Percentiles rank a stretch among this genome's conserved stretches.
Evolutionary conservation across 2,888 invertebrate species (phyloP).

Genomic region (Cactoblastis cactorum): DNA sequence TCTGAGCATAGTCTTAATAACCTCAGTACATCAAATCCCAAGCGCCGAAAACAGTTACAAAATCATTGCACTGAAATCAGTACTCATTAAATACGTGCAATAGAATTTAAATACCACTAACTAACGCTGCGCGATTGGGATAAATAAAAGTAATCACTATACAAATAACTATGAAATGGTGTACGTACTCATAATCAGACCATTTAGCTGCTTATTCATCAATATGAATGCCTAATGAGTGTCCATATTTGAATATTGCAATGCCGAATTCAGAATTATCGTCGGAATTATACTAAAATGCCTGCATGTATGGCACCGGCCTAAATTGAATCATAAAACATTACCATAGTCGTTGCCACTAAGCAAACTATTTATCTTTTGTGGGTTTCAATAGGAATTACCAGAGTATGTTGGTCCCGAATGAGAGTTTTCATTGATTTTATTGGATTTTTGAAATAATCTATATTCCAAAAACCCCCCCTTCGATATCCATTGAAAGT

Average conservation of each 20-base stretch:
- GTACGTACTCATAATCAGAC: constrained; percentile 39
- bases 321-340: constrained; percentile 54
- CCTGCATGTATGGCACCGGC: constrained; percentile 32
- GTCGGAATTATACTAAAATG: constrained; percentile 37
- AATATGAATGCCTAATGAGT: constrained; percentile 62
- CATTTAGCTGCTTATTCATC: constrained; percentile 55
- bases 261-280: constrained; percentile 51
- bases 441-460: too few relatives aligned
- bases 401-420: neutral
- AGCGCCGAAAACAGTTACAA: neutral
- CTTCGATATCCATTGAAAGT: too few relatives aligned
- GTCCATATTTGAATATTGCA: constrained; percentile 61
- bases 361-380: constrained; percentile 20
- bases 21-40: neutral
- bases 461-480: too few relatives aligned
- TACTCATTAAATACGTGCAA: constrained; percentile 1
- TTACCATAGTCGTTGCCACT: constrained; percentile 34
- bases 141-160: constrained; percentile 27
- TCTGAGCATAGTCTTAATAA: too few relatives aligned
- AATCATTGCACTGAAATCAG: constrained; percentile 1
- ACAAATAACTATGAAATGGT: constrained; percentile 31
- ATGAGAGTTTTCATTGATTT: neutral
- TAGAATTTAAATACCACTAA: constrained; percentile 13
- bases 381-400: constrained; percentile 1
- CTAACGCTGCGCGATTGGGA: constrained; percentile 20